Evolutionary conservation across 2,888 invertebrate species (phyloP).

Genomic region (Ormyrus nitidulus): DNA sequence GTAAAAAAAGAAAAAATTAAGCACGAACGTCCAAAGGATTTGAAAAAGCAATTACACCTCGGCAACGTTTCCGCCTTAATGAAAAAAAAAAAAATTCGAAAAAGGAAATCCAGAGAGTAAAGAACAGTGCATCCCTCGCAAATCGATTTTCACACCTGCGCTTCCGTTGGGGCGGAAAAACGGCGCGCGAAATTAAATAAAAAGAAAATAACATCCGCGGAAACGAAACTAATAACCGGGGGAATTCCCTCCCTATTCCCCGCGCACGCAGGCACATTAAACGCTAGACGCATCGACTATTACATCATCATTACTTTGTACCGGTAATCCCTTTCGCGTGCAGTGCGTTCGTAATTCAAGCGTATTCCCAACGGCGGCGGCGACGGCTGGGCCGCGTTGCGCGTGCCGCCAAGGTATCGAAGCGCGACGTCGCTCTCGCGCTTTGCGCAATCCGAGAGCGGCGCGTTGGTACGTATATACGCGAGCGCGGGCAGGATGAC

Average conservation of each 20-base stretch:
- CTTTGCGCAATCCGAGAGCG: conserved; percentile 46
- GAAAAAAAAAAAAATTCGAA: background rate
- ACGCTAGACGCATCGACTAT: background rate
- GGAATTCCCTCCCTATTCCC: background rate
- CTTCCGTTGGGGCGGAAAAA: background rate
- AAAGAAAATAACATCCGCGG: background rate
- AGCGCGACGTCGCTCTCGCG: background rate
- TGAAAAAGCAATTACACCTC: conserved; percentile 15
- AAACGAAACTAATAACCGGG: no score
- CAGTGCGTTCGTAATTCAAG: background rate
- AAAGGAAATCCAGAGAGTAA: conserved; percentile 1
- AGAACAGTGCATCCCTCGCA: conserved; percentile 8
- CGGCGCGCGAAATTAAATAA: background rate
- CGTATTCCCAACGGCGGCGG: background rate
- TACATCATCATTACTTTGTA: background rate
- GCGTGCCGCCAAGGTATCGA: background rate
- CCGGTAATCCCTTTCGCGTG: background rate
- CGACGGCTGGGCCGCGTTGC: no score
- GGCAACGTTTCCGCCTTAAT: background rate
- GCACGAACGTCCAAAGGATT: background rate
- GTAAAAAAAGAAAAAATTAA: background rate
- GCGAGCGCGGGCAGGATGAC: background rate
- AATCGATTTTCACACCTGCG: conserved; percentile 39
- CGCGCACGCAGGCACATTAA: background rate
- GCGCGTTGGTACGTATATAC: background rate